A percentile compares a stretch with the other conserved stretches of the same genome.
Conservation (phyloP, 2,113 vertebrate genomes). For the Eretmochelys imbricata region DNA sequence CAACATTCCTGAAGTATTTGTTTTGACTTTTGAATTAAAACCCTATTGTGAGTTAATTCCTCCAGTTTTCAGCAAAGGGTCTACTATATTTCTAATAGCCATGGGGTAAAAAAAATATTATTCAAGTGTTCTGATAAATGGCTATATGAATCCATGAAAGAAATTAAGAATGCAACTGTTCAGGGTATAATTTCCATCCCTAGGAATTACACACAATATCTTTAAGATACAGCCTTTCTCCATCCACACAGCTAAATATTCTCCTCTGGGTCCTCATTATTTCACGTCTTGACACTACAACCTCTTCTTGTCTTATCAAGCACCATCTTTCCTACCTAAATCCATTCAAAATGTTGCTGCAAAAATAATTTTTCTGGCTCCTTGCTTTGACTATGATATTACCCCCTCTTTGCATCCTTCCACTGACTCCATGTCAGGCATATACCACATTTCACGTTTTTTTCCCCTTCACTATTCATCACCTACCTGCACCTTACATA, state of each 20-base stretch:
- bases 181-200: not conserved
- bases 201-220: not conserved
- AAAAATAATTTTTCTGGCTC: fast-evolving
- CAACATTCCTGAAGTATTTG: too few species aligned
- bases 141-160: not conserved
- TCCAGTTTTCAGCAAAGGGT: not conserved
- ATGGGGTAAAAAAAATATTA: not conserved
- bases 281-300: fast-evolving
- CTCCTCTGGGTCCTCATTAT: not conserved
- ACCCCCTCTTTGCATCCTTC: not conserved
- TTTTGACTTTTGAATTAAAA: too few species aligned
- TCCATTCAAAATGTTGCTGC: not conserved
- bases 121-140: not conserved
- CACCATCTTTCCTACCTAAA: not conserved
- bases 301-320: not conserved
- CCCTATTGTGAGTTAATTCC: not conserved
- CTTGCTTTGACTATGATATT: not conserved
- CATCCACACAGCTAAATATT: not conserved
- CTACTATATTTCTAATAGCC: not conserved
- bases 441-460: not conserved
- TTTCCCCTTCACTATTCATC: not conserved
- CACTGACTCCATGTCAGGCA: not conserved
- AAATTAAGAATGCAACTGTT: not conserved
- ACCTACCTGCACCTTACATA: not conserved
- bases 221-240: not conserved